Conservation (phyloP, 2,113 vertebrate species). For the Megaleporinus macrocephalus region DNA sequence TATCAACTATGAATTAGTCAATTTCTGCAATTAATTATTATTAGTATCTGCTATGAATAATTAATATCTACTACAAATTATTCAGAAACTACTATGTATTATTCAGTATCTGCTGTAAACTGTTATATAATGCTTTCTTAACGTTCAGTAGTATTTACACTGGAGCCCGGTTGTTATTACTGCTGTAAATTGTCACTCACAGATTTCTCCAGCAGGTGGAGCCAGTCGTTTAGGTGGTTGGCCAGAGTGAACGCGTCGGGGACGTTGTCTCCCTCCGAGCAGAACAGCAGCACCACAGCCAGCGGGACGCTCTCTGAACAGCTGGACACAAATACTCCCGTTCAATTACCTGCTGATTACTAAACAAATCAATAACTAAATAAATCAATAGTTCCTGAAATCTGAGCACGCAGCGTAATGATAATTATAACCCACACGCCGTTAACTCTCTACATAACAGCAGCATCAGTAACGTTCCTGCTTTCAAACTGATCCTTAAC, state of each 20-base stretch:
- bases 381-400: too few species aligned
- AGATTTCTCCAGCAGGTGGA: conserved; percentile 82
- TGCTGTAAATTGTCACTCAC: conserved; percentile 75
- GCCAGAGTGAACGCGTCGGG: conserved; percentile 88
- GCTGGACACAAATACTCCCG: conserved; percentile 64
- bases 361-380: too few species aligned
- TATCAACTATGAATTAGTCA: neutral
- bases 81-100: neutral
- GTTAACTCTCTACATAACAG: too few species aligned
- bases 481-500: too few species aligned
- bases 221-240: conserved; percentile 91
- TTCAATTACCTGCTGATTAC: too few species aligned
- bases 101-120: neutral
- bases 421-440: too few species aligned
- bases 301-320: conserved; percentile 85
- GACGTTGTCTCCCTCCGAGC: conserved; percentile 96
- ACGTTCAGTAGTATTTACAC: neutral
- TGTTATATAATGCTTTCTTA: neutral
- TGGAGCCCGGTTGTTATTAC: neutral
- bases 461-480: too few species aligned
- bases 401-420: too few species aligned
- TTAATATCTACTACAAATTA: neutral
- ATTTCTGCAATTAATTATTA: too few species aligned
- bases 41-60: too few species aligned
- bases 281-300: conserved; percentile 91